Evolutionary conservation across 2,888 invertebrate genomes (phyloP).

Genomic region (Tetanocera ferruginea): DNA sequence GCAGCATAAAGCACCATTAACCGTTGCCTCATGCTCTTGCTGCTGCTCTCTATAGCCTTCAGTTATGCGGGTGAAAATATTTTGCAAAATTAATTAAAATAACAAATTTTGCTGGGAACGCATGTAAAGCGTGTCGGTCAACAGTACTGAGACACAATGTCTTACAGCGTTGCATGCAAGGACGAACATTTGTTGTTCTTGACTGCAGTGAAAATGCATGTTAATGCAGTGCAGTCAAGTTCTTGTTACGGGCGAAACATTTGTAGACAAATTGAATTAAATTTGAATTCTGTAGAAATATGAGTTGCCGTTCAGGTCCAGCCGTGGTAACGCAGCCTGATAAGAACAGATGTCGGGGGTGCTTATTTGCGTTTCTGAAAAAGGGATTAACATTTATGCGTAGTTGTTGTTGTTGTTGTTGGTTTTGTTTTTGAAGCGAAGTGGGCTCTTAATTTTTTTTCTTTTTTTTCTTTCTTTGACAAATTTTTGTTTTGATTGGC

Average conservation of each 20-base stretch:
- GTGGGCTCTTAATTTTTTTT: background rate
- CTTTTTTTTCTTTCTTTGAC: no score
- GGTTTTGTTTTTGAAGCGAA: no score
- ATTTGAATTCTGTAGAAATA: slow-evolving; percentile 16
- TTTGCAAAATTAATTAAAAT: slow-evolving; percentile 28
- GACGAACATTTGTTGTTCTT: background rate
- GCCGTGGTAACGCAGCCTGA: background rate
- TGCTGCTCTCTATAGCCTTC: no score
- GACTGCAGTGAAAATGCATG: slow-evolving; percentile 26
- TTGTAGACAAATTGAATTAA: slow-evolving; percentile 27
- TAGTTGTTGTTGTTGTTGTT: slow-evolving; percentile 1
- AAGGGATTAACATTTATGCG: slow-evolving; percentile 4
- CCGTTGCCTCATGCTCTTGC: no score
- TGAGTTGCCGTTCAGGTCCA: background rate
- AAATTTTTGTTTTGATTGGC: no score
- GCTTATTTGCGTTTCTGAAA: slow-evolving; percentile 18
- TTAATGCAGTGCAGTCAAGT: slow-evolving; percentile 31
- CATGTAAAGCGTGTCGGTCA: background rate
- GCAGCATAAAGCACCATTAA: no score
- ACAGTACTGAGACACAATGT: no score
- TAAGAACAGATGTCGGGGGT: slow-evolving; percentile 3
- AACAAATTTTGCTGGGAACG: background rate
- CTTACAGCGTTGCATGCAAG: background rate
- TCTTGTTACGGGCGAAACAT: slow-evolving; percentile 2
- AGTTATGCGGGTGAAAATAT: slow-evolving; percentile 3